Evolutionary conservation across 2,797 vertebrate species (phyloP).

Genomic region (Falco peregrinus): DNA sequence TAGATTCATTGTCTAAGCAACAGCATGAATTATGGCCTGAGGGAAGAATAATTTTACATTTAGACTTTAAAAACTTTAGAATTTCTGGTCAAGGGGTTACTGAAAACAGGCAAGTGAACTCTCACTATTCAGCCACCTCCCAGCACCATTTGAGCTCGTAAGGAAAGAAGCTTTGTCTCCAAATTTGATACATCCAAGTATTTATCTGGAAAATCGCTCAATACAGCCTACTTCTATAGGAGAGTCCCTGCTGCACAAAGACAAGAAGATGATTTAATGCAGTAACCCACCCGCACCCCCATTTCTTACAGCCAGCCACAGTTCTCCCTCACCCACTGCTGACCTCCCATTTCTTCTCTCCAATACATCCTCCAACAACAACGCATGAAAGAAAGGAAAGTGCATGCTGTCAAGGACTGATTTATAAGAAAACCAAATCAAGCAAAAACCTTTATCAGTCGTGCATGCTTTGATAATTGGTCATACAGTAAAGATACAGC

Average conservation of each 20-base stretch:
- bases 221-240: no score
- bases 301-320: background rate
- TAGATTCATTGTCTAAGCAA: background rate
- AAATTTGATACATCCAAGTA: no score
- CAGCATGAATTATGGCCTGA: background rate
- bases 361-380: background rate
- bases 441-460: background rate
- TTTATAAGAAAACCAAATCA: background rate
- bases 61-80: background rate
- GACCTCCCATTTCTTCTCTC: background rate
- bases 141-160: no score
- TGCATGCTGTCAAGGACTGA: background rate
- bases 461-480: background rate
- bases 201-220: no score
- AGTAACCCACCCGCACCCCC: background rate
- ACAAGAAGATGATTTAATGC: background rate
- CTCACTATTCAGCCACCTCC: background rate
- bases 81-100: background rate
- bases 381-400: background rate
- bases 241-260: background rate
- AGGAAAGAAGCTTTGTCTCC: no score
- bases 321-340: background rate
- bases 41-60: background rate
- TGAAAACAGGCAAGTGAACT: background rate
- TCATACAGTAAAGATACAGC: background rate